Evolutionary conservation across 2,888 invertebrate genomes (phyloP), one percentile per base, ranked within the genome.

Genomic region (Imbricaverruca yamaguchii): DNA sequence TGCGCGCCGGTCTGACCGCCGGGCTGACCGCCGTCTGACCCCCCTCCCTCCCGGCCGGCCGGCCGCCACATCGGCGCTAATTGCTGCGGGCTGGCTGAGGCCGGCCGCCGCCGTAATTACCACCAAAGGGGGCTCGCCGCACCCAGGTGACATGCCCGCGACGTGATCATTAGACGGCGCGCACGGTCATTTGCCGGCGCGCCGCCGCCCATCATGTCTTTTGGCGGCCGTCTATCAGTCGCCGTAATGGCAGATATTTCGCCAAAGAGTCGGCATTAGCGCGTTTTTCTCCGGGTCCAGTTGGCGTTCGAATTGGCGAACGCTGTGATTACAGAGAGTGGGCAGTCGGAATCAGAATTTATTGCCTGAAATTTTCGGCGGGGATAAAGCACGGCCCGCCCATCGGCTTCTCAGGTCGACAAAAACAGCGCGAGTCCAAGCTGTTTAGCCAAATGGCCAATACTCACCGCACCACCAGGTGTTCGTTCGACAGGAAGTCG

Each of bases 171-270:
- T 69, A 69, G 69, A 69, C 10, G 67, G 69, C 23, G 15, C 39
- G 39, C 25, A 39, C 69, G 69, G 67, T 69, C 69, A 69, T 69
- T 69, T 69, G 69, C 39, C 39, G 13, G 39, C 6, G 69, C 39
- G 25, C 39, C 39, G 39, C 69, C n/a, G 69, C 15, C 69, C 69
- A 69, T 69, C 69, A 69, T 69, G 69, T 69, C 69, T 69, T 69
- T 69, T 25, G 39, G 13, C 15, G 69, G 15, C 69, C 69, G 25
- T 25, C 67, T 12, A 69, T 69, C 69, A 39, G 61, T 13, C 39
- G 10, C 15, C 39, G 69, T 69, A 69, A 39, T 69, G 69, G 69
- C 15, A 69, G 67, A 69, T 39, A 69, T 69, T 69, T 39, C 13
- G 15, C 8, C 39, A 13, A 39, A 69, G 69, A 15, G 69, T 13